Conservation (phyloP, 92 coral and sea anemone genomes). For the Metridium senile region DNA sequence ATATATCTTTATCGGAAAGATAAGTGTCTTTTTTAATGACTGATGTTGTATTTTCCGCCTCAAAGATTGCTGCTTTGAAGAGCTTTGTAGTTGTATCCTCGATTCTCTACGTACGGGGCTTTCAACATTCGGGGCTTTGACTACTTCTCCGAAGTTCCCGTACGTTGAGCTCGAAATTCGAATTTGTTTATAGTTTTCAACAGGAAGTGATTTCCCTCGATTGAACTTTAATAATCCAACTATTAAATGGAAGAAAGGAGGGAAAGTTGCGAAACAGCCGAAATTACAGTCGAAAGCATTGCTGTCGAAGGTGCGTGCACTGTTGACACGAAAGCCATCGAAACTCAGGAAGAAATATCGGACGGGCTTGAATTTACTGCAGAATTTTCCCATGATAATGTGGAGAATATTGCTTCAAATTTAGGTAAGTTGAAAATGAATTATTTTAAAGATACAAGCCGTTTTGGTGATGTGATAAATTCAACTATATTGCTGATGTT, state of each 20-base stretch:
- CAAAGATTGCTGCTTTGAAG: not conserved
- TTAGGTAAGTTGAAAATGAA: slow-evolving; percentile 46
- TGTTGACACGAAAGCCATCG: slow-evolving; percentile 70
- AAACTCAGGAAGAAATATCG: slow-evolving; percentile 48
- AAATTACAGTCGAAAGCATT: slow-evolving; percentile 41
- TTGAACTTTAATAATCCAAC: slow-evolving; percentile 9
- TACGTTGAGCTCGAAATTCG: slow-evolving; percentile 98
- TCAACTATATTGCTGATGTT: no score
- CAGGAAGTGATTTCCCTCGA: slow-evolving; percentile 35
- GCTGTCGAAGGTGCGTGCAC: slow-evolving; percentile 56
- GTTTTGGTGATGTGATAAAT: not conserved
- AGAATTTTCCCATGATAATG: slow-evolving; percentile 59
- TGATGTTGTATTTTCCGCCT: not conserved
- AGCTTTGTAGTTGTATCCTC: not conserved
- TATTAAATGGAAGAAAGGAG: slow-evolving; percentile 33
- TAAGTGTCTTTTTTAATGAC: no score
- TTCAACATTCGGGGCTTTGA: slow-evolving; percentile 99
- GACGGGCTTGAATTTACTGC: slow-evolving; percentile 59
- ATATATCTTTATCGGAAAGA: not conserved
- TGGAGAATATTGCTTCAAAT: slow-evolving; percentile 45
- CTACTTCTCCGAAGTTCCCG: slow-evolving; percentile 79
- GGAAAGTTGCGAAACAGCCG: slow-evolving; percentile 35
- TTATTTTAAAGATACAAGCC: not conserved
- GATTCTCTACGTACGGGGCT: slow-evolving; percentile 88
- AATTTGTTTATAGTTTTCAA: slow-evolving; percentile 51